These are phyloP conservation scores for Heteromormyrus szaboi DNA, from an alignment of 2,797 vertebrate species.

Conservation along the genomic window DNA sequence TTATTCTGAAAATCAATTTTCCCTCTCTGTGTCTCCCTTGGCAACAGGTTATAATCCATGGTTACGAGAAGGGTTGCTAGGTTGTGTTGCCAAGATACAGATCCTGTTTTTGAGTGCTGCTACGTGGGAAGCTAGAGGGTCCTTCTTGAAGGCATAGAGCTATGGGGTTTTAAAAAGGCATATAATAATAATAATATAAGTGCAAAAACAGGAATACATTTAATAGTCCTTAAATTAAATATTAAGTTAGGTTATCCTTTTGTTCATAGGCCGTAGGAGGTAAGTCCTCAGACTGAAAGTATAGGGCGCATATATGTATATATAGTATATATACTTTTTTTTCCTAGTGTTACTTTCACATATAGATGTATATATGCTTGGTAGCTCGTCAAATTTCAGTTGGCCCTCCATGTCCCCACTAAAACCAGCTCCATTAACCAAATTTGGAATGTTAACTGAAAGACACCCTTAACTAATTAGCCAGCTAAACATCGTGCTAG, in stretches of 20 bases:
- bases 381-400: neutral
- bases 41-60: conserved; percentile 79
- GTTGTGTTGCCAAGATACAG: conserved; percentile 69
- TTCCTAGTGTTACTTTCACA: too few species aligned
- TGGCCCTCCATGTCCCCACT: neutral
- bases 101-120: conserved; percentile 56
- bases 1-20: conserved; percentile 64
- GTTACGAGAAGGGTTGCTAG: conserved; percentile 72
- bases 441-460: neutral
- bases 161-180: conserved; percentile 49
- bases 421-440: neutral
- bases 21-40: conserved; percentile 71
- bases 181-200: conserved; percentile 40
- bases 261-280: conserved; percentile 12
- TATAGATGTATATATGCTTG: neutral
- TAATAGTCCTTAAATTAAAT: neutral
- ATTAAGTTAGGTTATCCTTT: neutral
- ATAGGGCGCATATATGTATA: neutral
- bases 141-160: conserved; percentile 58
- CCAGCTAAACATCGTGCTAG: neutral
- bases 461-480: neutral
- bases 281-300: conserved; percentile 2
- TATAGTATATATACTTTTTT: neutral
- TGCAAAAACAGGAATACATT: conserved; percentile 30
- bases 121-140: conserved; percentile 64